Evolutionary conservation across 2,113 vertebrate genomes (phyloP).

Genomic region (Coptodon rendalli): DNA sequence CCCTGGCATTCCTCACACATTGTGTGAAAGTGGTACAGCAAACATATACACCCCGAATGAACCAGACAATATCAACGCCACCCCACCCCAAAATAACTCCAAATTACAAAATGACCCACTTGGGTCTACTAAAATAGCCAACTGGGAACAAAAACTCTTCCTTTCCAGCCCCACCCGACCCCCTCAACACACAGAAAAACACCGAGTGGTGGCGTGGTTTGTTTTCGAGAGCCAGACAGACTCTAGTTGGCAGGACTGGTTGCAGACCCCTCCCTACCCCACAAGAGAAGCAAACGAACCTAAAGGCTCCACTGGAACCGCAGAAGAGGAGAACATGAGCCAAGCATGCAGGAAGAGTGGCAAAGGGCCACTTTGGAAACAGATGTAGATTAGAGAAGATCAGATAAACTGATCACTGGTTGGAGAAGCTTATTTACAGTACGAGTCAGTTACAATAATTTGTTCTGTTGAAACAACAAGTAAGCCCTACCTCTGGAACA

Average conservation of each 20-base stretch:
- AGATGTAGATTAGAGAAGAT: not conserved
- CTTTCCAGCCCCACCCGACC: conserved; percentile 21
- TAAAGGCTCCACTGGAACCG: conserved; percentile 8
- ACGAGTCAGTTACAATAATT: not conserved
- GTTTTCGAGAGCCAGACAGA: not conserved
- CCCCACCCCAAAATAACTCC: conserved; percentile 26
- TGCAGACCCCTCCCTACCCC: conserved; percentile 30
- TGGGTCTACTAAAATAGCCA: conserved; percentile 33
- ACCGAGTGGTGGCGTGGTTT: not conserved
- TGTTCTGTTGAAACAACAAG: not conserved
- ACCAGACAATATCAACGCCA: conserved; percentile 19
- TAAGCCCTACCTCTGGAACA: not conserved
- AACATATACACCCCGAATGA: not conserved
- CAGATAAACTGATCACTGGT: not conserved
- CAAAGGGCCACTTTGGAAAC: not conserved
- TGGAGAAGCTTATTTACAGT: not conserved
- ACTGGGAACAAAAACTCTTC: conserved; percentile 16
- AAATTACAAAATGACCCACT: conserved; percentile 44
- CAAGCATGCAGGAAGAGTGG: not conserved
- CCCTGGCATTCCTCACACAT: conserved; percentile 15
- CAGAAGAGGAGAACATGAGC: not conserved
- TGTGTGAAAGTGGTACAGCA: not conserved
- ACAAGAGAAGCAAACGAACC: conserved; percentile 11
- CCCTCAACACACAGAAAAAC: conserved; percentile 15
- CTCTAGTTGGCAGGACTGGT: not conserved